These are phyloP conservation scores for Zalophus californianus DNA, from an alignment of 2,797 vertebrate genomes.

Conservation along the genomic window DNA sequence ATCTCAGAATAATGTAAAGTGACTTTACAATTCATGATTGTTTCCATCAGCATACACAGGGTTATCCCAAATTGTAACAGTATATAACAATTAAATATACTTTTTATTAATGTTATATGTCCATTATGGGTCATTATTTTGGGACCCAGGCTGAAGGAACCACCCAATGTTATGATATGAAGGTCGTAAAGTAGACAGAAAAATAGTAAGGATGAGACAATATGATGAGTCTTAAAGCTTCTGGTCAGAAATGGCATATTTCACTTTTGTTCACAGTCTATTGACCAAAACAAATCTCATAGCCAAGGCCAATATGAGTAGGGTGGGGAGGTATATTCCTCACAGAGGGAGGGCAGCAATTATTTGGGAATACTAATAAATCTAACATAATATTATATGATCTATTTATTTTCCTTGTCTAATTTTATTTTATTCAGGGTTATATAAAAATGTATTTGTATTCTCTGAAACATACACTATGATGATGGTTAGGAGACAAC, in stretches of 20 bases:
- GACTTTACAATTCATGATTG: background rate
- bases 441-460: background rate
- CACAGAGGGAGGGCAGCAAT: background rate
- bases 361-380: background rate
- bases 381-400: background rate
- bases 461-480: background rate
- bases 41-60: background rate
- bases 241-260: background rate
- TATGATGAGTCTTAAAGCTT: background rate
- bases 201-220: background rate
- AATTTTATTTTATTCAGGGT: background rate
- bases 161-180: background rate
- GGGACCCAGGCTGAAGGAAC: background rate
- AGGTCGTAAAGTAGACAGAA: background rate
- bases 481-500: background rate
- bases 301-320: background rate
- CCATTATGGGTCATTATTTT: background rate
- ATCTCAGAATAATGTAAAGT: background rate
- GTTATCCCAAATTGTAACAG: background rate
- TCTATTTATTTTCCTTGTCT: conserved; percentile 7
- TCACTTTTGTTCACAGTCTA: background rate
- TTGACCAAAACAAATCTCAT: background rate
- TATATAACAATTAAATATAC: background rate
- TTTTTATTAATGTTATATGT: background rate
- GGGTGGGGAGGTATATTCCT: background rate